phyloP scores from a whole-genome alignment of 2,888 invertebrate species.

The Orchestes rusci region DNA sequence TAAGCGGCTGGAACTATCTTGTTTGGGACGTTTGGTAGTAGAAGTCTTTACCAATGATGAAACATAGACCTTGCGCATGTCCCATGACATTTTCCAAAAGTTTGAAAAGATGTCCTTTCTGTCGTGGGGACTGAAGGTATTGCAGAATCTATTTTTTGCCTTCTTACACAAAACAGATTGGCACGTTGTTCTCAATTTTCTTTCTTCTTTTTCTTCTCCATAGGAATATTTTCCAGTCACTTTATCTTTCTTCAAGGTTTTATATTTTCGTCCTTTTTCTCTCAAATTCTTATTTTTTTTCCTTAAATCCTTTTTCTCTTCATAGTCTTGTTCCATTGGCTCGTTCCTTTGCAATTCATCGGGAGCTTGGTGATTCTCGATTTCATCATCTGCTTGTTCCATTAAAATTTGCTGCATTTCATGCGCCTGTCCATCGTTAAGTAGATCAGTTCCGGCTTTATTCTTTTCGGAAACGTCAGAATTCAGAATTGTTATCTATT shows the following conservation, averaged over 20 bases:
- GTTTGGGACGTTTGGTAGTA: slow-evolving; percentile 9
- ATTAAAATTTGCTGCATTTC: too few species aligned
- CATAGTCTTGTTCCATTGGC: too few species aligned
- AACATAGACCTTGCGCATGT: slow-evolving; percentile 3
- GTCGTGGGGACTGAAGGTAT: slow-evolving; percentile 4
- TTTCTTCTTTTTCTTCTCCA: slow-evolving; percentile 11
- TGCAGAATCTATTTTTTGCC: background rate
- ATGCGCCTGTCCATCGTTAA: too few species aligned
- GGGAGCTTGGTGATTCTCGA: too few species aligned
- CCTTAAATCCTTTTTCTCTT: background rate
- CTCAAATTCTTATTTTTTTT: background rate
- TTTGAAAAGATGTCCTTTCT: slow-evolving; percentile 7
- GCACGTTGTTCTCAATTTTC: slow-evolving; percentile 9
- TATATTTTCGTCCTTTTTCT: slow-evolving; percentile 3
- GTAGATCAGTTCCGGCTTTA: too few species aligned
- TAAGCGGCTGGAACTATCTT: slow-evolving; percentile 9
- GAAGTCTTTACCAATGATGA: slow-evolving; percentile 7
- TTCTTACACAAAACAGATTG: slow-evolving; percentile 12
- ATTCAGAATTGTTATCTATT: too few species aligned
- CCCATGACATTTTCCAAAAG: slow-evolving; percentile 9
- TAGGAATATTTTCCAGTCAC: slow-evolving; percentile 6
- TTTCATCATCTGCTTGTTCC: too few species aligned
- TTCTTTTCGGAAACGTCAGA: too few species aligned
- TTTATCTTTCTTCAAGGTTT: slow-evolving; percentile 9
- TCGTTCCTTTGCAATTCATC: too few species aligned